A percentile compares a stretch with the other conserved stretches of the same genome.
These are phyloP conservation scores for Cepaea hortensis DNA, from an alignment of 2,888 invertebrate species.

Conservation along the genomic window DNA sequence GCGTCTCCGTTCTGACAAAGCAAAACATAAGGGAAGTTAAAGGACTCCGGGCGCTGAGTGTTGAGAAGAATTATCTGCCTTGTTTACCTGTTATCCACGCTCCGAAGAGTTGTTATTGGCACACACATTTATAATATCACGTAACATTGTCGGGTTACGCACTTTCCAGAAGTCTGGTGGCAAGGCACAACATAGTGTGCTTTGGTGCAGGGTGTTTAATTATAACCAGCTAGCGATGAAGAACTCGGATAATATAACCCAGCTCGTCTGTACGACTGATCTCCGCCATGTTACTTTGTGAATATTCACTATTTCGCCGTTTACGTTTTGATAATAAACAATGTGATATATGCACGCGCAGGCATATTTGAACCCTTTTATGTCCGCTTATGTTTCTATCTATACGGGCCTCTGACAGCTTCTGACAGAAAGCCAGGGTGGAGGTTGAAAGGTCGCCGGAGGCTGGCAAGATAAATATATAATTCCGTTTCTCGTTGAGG, in stretches of 20 bases:
- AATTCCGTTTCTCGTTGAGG: background rate
- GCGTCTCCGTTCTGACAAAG: background rate
- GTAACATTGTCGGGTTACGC: conserved; percentile 37
- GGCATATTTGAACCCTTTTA: background rate
- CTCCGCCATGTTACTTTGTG: conserved; percentile 7
- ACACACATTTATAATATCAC: conserved; percentile 36
- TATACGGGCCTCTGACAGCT: background rate
- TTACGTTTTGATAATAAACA: conserved; percentile 6
- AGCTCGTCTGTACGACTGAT: conserved; percentile 10
- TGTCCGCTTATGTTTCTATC: background rate
- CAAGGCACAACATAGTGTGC: background rate
- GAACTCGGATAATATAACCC: background rate
- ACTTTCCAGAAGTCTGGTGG: conserved; percentile 29
- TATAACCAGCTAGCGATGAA: conserved; percentile 5
- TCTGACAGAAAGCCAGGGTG: background rate
- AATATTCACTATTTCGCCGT: conserved; percentile 1
- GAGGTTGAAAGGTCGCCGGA: background rate
- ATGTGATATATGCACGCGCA: background rate
- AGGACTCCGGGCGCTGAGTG: conserved; percentile 5
- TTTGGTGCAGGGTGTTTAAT: conserved; percentile 37
- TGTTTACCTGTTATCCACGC: conserved; percentile 30
- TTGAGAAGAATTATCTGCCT: conserved; percentile 9
- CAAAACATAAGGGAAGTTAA: conserved; percentile 24
- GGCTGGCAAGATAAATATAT: background rate
- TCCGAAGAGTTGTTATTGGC: conserved; percentile 36